phyloP scores from a whole-genome alignment of 2,113 vertebrate species.

The Brachypodius melanocephalos region DNA sequence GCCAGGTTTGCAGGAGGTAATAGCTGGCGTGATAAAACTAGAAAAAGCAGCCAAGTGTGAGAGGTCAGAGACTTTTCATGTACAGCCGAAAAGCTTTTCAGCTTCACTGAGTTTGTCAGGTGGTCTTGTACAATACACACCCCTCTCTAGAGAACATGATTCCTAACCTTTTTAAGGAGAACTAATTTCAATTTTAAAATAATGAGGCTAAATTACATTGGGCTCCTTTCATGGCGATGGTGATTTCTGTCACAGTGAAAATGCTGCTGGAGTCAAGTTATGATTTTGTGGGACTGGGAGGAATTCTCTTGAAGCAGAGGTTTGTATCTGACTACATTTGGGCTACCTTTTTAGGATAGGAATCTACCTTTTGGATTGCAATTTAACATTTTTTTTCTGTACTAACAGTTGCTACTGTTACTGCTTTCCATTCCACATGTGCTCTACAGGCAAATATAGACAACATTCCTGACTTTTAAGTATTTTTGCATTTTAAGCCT shows the following conservation, averaged over 20 bases:
- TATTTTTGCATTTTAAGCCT: neutral
- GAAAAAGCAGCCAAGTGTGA: neutral
- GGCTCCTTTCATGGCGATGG: rapidly evolving
- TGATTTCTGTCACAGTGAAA: neutral
- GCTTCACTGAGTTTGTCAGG: neutral
- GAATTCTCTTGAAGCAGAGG: neutral
- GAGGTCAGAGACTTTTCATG: neutral
- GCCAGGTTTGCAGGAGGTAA: neutral
- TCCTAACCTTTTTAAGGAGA: neutral
- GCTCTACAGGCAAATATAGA: neutral
- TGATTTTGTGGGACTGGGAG: rapidly evolving
- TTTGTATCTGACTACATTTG: neutral
- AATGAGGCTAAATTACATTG: neutral
- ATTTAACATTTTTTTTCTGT: rapidly evolving
- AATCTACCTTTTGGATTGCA: neutral
- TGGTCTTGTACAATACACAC: neutral
- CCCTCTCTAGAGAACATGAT: neutral
- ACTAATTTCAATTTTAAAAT: neutral
- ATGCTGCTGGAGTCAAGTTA: neutral
- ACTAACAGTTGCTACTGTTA: neutral
- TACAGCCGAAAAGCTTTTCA: neutral
- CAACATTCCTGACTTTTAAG: neutral
- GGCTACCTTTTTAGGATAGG: neutral
- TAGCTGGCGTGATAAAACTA: neutral
- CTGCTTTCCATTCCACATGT: neutral